phyloP scores from a whole-genome alignment of 2,797 vertebrate species.

The Phalloptychus januarius region DNA sequence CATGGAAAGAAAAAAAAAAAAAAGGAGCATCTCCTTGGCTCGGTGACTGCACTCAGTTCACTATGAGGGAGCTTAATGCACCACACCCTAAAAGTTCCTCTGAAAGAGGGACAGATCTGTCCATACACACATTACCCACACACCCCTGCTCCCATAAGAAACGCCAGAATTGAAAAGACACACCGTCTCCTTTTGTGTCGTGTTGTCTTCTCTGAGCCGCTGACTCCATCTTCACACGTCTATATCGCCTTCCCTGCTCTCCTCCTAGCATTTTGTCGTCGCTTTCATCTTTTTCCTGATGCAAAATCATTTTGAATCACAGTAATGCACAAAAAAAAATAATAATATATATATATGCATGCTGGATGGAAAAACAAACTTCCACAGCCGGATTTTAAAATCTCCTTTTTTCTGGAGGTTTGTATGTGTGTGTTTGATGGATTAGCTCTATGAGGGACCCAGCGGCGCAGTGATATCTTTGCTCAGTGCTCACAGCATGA shows the following conservation, averaged over 20 bases:
- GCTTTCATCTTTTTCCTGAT: not conserved
- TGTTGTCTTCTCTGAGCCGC: slow-evolving; percentile 71
- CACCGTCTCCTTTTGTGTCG: slow-evolving; percentile 92
- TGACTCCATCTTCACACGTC: slow-evolving; percentile 44
- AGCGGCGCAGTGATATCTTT: slow-evolving; percentile 79
- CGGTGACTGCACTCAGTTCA: slow-evolving; percentile 66
- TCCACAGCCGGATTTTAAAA: slow-evolving; percentile 10
- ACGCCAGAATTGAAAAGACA: slow-evolving; percentile 89
- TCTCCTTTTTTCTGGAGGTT: slow-evolving; percentile 25
- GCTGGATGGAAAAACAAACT: not conserved
- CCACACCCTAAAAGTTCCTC: slow-evolving; percentile 57
- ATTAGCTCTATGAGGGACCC: slow-evolving; percentile 75
- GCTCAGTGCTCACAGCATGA: slow-evolving; percentile 76
- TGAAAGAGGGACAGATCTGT: slow-evolving; percentile 31
- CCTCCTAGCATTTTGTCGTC: slow-evolving; percentile 8
- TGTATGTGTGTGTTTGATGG: slow-evolving; percentile 60
- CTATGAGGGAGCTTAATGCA: slow-evolving; percentile 84
- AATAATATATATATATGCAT: not conserved
- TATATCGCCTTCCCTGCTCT: slow-evolving; percentile 9
- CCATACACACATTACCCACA: slow-evolving; percentile 20
- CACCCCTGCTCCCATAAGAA: slow-evolving; percentile 75
- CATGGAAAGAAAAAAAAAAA: slow-evolving; percentile 66
- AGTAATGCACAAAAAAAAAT: not conserved
- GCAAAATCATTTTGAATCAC: not conserved
- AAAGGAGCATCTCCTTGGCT: slow-evolving; percentile 74